phyloP scores from a whole-genome alignment of 2,888 invertebrate species.

The Diloba caeruleocephala region DNA sequence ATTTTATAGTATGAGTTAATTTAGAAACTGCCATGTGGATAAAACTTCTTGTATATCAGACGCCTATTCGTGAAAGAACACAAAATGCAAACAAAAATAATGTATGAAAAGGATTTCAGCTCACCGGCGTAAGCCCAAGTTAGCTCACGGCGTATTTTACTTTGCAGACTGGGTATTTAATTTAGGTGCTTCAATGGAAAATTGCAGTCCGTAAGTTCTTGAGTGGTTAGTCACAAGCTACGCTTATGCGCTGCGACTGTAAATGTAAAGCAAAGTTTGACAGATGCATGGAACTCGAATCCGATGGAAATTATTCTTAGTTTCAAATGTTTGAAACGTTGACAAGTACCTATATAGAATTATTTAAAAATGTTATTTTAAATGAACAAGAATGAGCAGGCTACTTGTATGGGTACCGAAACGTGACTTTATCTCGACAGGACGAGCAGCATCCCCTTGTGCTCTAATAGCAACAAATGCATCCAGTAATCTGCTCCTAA shows the following conservation, averaged over 20 bases:
- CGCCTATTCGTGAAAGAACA: too few species aligned
- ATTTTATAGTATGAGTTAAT: too few species aligned
- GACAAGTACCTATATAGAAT: too few species aligned
- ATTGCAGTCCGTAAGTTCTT: slow-evolving; percentile 20
- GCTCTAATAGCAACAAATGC: too few species aligned
- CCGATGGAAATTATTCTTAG: background rate
- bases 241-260: slow-evolving; percentile 4
- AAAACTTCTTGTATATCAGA: too few species aligned
- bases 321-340: background rate
- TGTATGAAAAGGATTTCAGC: background rate
- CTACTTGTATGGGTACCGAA: too few species aligned
- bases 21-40: too few species aligned
- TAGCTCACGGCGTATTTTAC: slow-evolving; percentile 2
- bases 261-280: slow-evolving; percentile 1
- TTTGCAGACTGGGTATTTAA: slow-evolving; percentile 16
- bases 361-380: too few species aligned
- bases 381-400: too few species aligned
- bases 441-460: too few species aligned
- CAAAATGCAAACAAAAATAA: slow-evolving; percentile 1
- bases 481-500: too few species aligned
- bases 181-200: slow-evolving; percentile 20
- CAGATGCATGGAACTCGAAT: background rate
- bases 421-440: too few species aligned
- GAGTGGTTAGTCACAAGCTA: slow-evolving; percentile 9
- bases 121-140: background rate